Evolutionary conservation across 2,888 invertebrate species (phyloP).

Genomic region (Andrena trimmerana): DNA sequence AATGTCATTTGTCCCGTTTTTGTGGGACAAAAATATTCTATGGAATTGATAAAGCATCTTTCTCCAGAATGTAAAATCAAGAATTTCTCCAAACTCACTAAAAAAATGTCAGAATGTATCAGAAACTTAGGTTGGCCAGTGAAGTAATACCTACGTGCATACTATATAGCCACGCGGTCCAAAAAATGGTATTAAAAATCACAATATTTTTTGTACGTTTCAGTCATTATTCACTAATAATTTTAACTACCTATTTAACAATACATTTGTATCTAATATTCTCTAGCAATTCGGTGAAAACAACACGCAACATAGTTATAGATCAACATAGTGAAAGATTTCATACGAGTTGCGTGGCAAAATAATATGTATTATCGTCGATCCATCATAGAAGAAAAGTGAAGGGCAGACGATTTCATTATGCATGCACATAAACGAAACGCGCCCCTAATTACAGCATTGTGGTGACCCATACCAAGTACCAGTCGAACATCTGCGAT

Average conservation of each 20-base stretch:
- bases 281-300: background rate
- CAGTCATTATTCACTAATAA: background rate
- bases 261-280: background rate
- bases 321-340: background rate
- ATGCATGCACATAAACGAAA: slow-evolving; percentile 66
- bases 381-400: slow-evolving; percentile 34
- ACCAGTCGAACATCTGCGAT: slow-evolving; percentile 78
- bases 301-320: background rate
- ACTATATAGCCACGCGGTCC: too few relatives aligned
- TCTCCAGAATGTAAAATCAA: background rate
- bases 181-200: background rate
- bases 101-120: background rate
- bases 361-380: slow-evolving; percentile 27
- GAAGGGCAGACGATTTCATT: slow-evolving; percentile 45
- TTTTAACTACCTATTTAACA: background rate
- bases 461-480: slow-evolving; percentile 68
- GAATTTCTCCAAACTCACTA: background rate
- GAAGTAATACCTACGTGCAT: background rate
- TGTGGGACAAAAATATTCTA: background rate
- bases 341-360: background rate
- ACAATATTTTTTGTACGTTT: background rate
- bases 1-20: background rate
- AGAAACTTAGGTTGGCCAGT: background rate
- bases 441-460: slow-evolving; percentile 69
- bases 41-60: background rate